Percentiles rank a stretch among this genome's conserved stretches.
These are phyloP conservation scores for Scotopteryx bipunctaria DNA, from an alignment of 2,888 invertebrate species.

Conservation along the genomic window DNA sequence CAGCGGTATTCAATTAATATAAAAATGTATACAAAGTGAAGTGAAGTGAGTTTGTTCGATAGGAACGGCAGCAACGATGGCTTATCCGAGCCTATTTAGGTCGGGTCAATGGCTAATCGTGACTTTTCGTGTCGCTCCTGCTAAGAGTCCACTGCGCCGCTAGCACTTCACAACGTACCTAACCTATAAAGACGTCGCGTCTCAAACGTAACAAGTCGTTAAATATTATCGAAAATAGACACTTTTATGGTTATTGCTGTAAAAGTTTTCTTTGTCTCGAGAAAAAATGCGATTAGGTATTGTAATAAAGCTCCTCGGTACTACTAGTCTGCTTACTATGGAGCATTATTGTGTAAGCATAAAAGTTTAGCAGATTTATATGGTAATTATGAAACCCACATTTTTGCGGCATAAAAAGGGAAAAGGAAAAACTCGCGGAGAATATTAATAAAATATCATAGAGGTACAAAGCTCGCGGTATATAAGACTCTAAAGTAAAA, in stretches of 20 bases:
- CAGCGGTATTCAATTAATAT: conserved; percentile 39
- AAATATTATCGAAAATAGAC: conserved; percentile 24
- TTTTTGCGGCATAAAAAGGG: conserved; percentile 23
- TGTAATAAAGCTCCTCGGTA: conserved; percentile 11
- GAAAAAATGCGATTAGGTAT: conserved; percentile 5
- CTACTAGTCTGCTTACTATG: conserved; percentile 16
- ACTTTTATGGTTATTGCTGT: conserved; percentile 17
- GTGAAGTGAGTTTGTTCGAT: conserved; percentile 55
- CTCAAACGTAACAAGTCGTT: conserved; percentile 22
- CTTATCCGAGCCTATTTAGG: conserved; percentile 66
- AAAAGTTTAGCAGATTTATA: conserved; percentile 31
- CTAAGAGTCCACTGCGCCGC: conserved; percentile 45
- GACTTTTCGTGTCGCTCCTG: conserved; percentile 59
- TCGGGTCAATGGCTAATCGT: conserved; percentile 70
- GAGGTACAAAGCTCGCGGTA: conserved; percentile 12
- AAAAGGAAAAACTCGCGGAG: conserved; percentile 25
- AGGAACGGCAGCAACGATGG: conserved; percentile 61
- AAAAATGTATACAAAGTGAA: conserved; percentile 52
- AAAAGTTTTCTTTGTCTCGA: conserved; percentile 1
- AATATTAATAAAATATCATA: conserved; percentile 27
- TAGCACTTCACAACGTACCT: conserved; percentile 35
- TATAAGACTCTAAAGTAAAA: background rate
- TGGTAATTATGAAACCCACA: conserved; percentile 29
- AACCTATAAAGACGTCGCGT: conserved; percentile 29
- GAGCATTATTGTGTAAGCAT: conserved; percentile 17